These are phyloP conservation scores for Amphimedon queenslandica DNA, from an alignment of 37 sponge, comb jelly and placozoan genomes.

Conservation along the genomic window DNA sequence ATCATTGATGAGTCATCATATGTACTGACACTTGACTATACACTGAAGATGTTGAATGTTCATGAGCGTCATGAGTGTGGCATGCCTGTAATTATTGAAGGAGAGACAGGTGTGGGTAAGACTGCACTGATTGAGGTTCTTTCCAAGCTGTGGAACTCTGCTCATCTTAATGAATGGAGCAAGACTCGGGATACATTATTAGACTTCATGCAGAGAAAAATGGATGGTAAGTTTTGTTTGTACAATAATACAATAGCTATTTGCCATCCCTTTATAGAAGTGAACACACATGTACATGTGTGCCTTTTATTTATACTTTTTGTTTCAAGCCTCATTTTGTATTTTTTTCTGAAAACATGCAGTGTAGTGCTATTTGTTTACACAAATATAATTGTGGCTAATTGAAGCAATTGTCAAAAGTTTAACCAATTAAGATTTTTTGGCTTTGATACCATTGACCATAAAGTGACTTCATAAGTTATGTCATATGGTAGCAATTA, in stretches of 20 bases:
- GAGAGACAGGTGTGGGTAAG: conserved; percentile 93
- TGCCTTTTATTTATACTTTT: no score
- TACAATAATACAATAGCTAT: no score
- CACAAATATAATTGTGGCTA: not conserved
- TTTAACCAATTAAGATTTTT: no score
- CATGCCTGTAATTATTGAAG: conserved; percentile 84
- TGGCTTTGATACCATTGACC: no score
- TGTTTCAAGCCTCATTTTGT: no score
- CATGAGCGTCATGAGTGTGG: conserved; percentile 85
- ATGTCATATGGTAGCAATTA: no score
- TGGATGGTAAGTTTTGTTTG: conserved; percentile 12
- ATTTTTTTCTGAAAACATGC: no score
- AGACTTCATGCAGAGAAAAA: conserved; percentile 27
- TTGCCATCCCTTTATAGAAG: not conserved
- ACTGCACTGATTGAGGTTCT: conserved; percentile 79
- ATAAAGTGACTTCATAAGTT: no score
- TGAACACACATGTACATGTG: conserved; percentile 1
- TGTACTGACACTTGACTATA: conserved; percentile 81
- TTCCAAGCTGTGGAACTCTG: conserved; percentile 66
- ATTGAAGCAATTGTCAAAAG: no score
- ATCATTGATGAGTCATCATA: conserved; percentile 62
- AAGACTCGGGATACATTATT: conserved; percentile 24
- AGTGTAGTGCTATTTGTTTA: not conserved
- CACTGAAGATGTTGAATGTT: conserved; percentile 81
- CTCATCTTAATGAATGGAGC: conserved; percentile 31